Evolutionary conservation across 2,797 vertebrate genomes (phyloP).

Genomic region (Amphiprion clarkii): DNA sequence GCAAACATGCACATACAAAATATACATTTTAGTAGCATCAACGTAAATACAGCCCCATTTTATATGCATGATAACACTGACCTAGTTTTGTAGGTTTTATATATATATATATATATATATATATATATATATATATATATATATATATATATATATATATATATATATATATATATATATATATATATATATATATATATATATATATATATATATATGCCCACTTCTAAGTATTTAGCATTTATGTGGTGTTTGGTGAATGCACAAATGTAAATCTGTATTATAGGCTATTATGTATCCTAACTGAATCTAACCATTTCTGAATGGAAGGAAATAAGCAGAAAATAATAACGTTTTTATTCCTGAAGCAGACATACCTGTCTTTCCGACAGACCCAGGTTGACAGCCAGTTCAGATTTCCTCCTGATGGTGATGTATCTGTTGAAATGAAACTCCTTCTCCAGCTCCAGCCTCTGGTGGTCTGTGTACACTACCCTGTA

Average conservation of each 20-base stretch:
- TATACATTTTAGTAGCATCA: not conserved
- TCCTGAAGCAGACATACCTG: slow-evolving; percentile 85
- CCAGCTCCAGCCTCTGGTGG: slow-evolving; percentile 95
- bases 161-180: too few species aligned
- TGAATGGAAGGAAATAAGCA: not conserved
- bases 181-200: too few species aligned
- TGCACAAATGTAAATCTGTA: too few species aligned
- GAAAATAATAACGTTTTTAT: not conserved
- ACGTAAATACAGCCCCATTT: not conserved
- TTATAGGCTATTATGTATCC: not conserved
- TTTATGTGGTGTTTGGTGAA: too few species aligned
- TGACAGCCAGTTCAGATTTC: slow-evolving; percentile 94
- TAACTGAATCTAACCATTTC: not conserved
- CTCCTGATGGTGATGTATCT: slow-evolving; percentile 96
- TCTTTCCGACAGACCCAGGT: slow-evolving; percentile 95
- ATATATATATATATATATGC: rapidly evolving
- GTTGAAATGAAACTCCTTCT: slow-evolving; percentile 98
- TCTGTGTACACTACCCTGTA: slow-evolving; percentile 97
- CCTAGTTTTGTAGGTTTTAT: not conserved
- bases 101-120: too few species aligned
- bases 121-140: too few species aligned
- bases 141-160: too few species aligned
- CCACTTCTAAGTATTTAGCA: too few species aligned
- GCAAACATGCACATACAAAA: not conserved
- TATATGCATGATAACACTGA: not conserved